Base-by-base conservation (phyloP, 2,888 invertebrate genomes). In the Agrochola macilenta region DNA sequence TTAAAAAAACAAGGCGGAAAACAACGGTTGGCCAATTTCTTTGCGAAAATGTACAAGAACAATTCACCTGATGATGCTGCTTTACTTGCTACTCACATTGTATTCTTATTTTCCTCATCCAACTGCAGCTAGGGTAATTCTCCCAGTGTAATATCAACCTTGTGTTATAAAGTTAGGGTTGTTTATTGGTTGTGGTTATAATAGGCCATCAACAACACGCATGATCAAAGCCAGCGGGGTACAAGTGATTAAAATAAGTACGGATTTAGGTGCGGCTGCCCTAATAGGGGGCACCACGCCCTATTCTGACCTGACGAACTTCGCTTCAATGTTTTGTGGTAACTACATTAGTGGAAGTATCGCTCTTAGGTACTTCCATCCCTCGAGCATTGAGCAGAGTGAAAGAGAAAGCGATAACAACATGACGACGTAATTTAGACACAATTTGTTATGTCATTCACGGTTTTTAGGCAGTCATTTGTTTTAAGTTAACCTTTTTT, bases 231-330 rank as follows among this genome's bases (percentile, higher is more conserved):
- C 92, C 93, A 93, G 93, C 92, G 91, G 94, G 93, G 93, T 90
- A 92, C 92, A 91, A 93, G 95, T 95, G 95, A 95, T 95, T 95
- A 95, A 95, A 95, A 95, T 95, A 95, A 95, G 95, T 94, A 94
- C 92, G 95, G 94, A 95, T 95, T 95, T 95, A 93, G 95, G 95
- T 91, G 95, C 93, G 94, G 94, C 92, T 90, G 88, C 90, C 92
- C 89, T 92, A 93, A 93, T 92, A 91, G 93, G 89, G 89, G 87
- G 87, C 86, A 89, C 91, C 93, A 90, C 92, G 90, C 92, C 91
- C 90, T 81, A 85, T 81, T 84, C 79, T 89, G 86, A 86, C 90
- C 87, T 90, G 88, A 85, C 90, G 88, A 90, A 91, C 84, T 85
- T 81, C 81, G 80, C 83, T 89, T 85, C 83, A 88, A 85, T 85